Evolutionary conservation across 2,113 vertebrate genomes (phyloP).

Genomic region (Rhynchomys soricoides): DNA sequence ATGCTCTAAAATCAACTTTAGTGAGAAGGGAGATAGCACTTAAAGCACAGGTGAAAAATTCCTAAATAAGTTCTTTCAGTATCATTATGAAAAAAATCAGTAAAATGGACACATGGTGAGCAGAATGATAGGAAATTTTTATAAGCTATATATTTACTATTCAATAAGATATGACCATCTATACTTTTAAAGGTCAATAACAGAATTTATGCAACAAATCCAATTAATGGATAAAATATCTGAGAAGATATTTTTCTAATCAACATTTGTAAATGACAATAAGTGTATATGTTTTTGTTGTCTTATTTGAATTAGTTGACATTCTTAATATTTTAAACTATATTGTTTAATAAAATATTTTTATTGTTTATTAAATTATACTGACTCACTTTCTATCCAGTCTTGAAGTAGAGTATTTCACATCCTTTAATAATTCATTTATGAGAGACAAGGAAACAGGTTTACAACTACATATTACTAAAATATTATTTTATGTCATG

Average conservation of each 20-base stretch:
- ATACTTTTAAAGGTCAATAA: background rate
- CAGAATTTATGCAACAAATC: background rate
- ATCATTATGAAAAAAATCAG: background rate
- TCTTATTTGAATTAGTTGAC: background rate
- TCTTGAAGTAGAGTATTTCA: background rate
- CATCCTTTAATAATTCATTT: slow-evolving; percentile 42
- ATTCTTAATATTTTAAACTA: slow-evolving; percentile 25
- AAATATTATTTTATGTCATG: background rate
- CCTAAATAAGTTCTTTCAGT: background rate
- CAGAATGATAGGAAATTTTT: background rate
- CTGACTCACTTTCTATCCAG: slow-evolving; percentile 2
- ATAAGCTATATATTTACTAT: background rate
- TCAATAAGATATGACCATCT: background rate
- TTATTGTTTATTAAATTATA: slow-evolving; percentile 3
- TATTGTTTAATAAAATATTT: background rate
- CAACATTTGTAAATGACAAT: background rate
- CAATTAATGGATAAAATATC: background rate
- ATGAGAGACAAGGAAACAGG: background rate
- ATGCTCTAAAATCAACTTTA: background rate
- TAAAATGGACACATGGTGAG: background rate
- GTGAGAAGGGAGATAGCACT: background rate
- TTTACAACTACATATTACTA: slow-evolving; percentile 11
- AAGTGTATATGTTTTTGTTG: background rate
- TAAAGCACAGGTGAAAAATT: background rate
- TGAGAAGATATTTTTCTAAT: background rate